Conservation (phyloP, 30 jellyfish, hydroid and myxozoan species). For the Mastigias papua region DNA sequence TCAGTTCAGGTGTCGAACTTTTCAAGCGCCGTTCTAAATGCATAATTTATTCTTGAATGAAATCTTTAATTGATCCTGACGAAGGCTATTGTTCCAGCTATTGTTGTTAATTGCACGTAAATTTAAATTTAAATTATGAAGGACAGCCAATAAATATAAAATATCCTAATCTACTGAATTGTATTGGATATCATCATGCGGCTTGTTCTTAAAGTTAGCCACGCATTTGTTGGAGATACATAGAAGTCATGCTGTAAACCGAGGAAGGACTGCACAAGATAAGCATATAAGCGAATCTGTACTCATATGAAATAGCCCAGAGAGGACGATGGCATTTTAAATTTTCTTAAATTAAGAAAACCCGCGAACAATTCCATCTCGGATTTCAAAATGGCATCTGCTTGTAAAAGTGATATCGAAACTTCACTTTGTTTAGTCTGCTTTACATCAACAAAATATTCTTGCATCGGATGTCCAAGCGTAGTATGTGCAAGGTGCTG, state of each 20-base stretch:
- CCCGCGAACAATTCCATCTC: neutral
- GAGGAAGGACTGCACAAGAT: no score
- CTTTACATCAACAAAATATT: neutral
- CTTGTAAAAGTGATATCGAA: neutral
- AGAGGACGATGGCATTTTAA: no score
- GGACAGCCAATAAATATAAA: no score
- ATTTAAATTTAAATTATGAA: no score
- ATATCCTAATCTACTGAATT: no score
- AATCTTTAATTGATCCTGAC: neutral
- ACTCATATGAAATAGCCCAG: no score
- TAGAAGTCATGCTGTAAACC: no score
- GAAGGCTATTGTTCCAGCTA: neutral
- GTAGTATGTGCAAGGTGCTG: neutral
- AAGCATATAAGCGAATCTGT: no score
- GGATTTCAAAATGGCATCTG: neutral
- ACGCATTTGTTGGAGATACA: no score
- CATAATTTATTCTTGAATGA: neutral
- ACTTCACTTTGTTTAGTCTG: neutral
- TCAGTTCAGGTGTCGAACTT: neutral
- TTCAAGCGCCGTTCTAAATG: slow-evolving; percentile 2
- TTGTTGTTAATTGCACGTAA: neutral
- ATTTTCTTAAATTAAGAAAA: no score
- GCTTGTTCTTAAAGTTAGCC: no score
- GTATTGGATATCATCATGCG: no score
- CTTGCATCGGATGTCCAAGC: neutral